phyloP scores from a whole-genome alignment of 2,113 vertebrate species.

The Daboia siamensis region DNA sequence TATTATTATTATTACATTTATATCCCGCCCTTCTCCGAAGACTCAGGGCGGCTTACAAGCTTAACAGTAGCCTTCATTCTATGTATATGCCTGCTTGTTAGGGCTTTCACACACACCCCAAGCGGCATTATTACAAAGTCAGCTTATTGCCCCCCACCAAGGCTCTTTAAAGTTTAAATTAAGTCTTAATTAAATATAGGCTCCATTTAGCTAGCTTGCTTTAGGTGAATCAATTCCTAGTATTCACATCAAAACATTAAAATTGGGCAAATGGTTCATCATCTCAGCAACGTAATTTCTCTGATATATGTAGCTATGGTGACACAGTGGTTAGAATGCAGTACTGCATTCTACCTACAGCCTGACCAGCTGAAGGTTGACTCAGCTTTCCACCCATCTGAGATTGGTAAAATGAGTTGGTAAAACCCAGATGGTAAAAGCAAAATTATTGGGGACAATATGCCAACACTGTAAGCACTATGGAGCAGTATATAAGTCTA shows the following conservation, averaged over 20 bases:
- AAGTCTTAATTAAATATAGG: neutral
- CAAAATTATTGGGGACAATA: neutral
- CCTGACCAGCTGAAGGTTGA: neutral
- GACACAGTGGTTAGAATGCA: no score
- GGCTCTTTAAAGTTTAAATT: no score
- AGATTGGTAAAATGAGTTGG: neutral
- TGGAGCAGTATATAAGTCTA: neutral
- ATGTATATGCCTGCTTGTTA: no score
- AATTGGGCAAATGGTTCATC: neutral
- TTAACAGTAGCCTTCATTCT: no score
- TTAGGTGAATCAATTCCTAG: neutral
- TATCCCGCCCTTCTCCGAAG: no score
- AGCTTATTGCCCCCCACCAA: no score
- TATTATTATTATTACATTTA: no score
- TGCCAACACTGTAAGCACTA: neutral
- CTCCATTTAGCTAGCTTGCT: neutral
- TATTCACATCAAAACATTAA: neutral
- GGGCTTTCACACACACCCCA: no score
- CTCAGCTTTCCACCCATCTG: neutral
- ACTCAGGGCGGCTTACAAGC: no score
- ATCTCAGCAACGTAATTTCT: neutral
- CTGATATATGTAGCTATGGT: neutral
- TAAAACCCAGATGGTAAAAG: neutral
- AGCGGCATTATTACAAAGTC: no score
- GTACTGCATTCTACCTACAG: neutral